phyloP scores from a whole-genome alignment of 2,113 vertebrate genomes.

The Diadophis punctatus region DNA sequence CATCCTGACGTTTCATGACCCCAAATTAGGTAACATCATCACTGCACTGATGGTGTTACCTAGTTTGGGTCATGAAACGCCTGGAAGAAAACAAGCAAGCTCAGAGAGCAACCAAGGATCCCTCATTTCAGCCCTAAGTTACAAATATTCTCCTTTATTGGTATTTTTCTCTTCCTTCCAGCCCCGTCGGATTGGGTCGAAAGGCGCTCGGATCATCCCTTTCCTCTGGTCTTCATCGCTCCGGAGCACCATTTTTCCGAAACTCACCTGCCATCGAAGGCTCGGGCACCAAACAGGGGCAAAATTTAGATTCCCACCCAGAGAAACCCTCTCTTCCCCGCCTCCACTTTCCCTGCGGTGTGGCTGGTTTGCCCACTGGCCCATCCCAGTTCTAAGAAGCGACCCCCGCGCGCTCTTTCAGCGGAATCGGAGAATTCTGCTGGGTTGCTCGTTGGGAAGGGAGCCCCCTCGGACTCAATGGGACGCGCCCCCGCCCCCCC shows the following conservation, averaged over 20 bases:
- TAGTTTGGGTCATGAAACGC: too few species aligned
- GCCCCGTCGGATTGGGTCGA: not conserved
- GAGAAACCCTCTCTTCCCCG: not conserved
- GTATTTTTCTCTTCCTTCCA: not conserved
- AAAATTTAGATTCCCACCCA: not conserved
- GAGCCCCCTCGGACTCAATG: not conserved
- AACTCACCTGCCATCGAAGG: not conserved
- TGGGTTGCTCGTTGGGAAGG: not conserved
- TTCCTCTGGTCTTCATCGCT: not conserved
- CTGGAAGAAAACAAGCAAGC: too few species aligned
- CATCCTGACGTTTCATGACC: too few species aligned
- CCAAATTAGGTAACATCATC: too few species aligned
- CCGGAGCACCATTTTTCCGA: not conserved
- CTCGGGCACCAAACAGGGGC: not conserved
- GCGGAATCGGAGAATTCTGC: not conserved
- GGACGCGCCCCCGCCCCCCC: not conserved
- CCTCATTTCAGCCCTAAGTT: too few species aligned
- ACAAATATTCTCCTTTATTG: too few species aligned
- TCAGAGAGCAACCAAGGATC: too few species aligned
- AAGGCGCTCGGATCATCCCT: not conserved
- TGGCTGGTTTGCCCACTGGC: not conserved
- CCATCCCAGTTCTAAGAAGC: not conserved
- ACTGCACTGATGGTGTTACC: too few species aligned
- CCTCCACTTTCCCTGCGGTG: not conserved
- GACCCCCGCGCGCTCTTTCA: not conserved